These are phyloP conservation scores for Ceramica pisi DNA, from an alignment of 2,888 invertebrate genomes.

Conservation along the genomic window DNA sequence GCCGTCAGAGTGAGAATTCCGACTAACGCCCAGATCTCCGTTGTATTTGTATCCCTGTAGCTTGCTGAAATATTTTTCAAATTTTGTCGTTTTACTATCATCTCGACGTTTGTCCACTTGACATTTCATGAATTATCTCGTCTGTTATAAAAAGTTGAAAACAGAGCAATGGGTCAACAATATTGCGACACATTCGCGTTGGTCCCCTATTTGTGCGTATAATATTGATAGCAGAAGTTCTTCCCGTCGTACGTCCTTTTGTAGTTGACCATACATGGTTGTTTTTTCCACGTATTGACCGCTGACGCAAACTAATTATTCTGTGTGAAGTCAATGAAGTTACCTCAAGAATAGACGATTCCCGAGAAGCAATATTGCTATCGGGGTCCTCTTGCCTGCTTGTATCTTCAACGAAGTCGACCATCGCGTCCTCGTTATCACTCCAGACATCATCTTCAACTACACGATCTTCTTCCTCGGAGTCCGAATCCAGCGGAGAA, in stretches of 20 bases:
- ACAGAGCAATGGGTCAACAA: neutral
- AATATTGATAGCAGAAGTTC: neutral
- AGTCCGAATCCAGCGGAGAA: too few relatives aligned
- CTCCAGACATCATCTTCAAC: too few relatives aligned
- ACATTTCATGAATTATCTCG: neutral
- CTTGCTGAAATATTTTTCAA: neutral
- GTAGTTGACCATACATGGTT: neutral
- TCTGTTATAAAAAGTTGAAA: neutral
- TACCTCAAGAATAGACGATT: neutral
- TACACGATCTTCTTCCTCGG: too few relatives aligned
- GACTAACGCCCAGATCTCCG: neutral
- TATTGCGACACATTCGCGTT: neutral
- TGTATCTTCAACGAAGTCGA: too few relatives aligned
- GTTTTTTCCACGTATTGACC: neutral
- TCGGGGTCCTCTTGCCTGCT: too few relatives aligned
- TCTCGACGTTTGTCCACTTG: too few relatives aligned
- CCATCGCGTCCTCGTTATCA: too few relatives aligned
- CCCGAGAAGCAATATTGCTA: neutral
- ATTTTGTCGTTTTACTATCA: neutral
- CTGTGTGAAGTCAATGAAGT: neutral
- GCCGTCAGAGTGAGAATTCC: too few relatives aligned
- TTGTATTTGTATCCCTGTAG: neutral
- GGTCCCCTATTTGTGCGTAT: neutral
- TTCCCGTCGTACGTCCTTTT: neutral
- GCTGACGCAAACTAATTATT: neutral